Conservation (phyloP, 2,113 vertebrate species). For the Anhinga rufa region DNA sequence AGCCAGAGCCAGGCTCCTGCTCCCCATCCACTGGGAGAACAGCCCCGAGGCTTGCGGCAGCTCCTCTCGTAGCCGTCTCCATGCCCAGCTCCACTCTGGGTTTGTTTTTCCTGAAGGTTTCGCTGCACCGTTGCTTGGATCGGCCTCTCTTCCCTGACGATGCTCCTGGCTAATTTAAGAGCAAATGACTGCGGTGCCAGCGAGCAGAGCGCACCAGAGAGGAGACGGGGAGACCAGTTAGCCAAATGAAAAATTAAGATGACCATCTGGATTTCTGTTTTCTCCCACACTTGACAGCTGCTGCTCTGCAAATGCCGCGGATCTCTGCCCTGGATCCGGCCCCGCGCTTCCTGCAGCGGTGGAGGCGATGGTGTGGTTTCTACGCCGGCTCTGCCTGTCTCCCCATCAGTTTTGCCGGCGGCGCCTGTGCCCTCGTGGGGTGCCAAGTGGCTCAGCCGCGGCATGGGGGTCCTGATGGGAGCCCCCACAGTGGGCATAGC, state of each 20-base stretch:
- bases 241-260: slow-evolving; percentile 6
- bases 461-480: neutral
- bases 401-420: neutral
- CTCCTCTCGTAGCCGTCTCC: neutral
- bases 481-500: neutral
- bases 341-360: neutral
- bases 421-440: neutral
- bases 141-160: neutral
- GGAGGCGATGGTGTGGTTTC: neutral
- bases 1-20: neutral
- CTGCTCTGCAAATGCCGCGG: neutral
- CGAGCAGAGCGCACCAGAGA: neutral
- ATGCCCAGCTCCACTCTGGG: neutral
- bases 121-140: neutral
- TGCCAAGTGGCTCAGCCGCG: neutral
- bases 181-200: neutral
- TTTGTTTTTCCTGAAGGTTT: slow-evolving; percentile 17
- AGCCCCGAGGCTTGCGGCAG: neutral
- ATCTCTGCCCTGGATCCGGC: neutral
- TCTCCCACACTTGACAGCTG: slow-evolving; percentile 28
- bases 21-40: rapidly evolving
- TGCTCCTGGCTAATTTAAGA: neutral
- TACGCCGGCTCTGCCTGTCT: neutral
- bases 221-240: neutral
- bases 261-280: slow-evolving; percentile 38